A percentile compares a stretch with the other conserved stretches of the same genome.
Evolutionary conservation across 2,797 vertebrate species (phyloP).

Genomic region (Poecile montanus): DNA sequence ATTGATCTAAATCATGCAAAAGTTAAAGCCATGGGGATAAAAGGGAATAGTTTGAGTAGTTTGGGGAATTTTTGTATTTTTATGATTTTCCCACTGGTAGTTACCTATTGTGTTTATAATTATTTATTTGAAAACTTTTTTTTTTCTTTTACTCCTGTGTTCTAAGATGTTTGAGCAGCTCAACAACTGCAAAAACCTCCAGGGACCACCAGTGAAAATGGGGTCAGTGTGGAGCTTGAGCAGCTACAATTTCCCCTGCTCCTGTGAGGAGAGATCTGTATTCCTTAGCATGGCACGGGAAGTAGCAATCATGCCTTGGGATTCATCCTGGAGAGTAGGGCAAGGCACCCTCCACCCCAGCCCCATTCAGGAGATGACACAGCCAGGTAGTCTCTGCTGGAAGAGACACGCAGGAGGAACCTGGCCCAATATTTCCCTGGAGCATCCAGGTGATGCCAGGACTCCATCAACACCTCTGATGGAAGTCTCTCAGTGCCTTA

Average conservation of each 20-base stretch:
- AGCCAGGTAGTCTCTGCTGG: neutral
- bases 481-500: neutral
- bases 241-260: neutral
- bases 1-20: neutral
- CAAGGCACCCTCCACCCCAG: neutral
- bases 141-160: neutral
- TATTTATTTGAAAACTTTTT: neutral
- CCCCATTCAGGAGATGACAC: fast-evolving
- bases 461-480: neutral
- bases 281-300: fast-evolving
- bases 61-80: neutral
- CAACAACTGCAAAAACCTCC: neutral
- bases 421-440: fast-evolving
- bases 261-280: neutral
- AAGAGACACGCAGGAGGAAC: fast-evolving
- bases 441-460: neutral
- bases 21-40: neutral
- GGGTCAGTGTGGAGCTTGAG: neutral
- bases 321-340: neutral
- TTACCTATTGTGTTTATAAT: neutral
- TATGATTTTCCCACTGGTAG: neutral
- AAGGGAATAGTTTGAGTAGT: neutral
- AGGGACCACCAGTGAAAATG: neutral
- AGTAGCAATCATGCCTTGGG: neutral
- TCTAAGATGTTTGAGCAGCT: neutral